Evolutionary conservation across 2,888 invertebrate species (phyloP).

Genomic region (Esperia sulphurella): DNA sequence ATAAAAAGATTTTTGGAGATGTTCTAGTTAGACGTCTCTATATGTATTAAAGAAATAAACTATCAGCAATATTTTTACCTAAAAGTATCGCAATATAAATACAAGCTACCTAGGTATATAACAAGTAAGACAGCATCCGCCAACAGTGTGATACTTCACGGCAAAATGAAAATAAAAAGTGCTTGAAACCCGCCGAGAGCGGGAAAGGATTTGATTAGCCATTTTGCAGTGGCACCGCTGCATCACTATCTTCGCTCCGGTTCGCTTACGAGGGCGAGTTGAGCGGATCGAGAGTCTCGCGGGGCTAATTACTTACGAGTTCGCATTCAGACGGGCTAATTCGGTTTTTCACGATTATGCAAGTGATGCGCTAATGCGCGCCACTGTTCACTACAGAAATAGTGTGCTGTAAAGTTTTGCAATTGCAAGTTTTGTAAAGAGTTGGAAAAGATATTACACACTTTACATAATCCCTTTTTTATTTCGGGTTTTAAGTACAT

Average conservation of each 20-base stretch:
- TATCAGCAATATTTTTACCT: no score
- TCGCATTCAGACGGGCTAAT: slow-evolving; percentile 72
- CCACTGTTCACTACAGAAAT: not conserved
- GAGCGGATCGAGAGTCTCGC: slow-evolving; percentile 71
- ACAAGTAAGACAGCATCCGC: not conserved
- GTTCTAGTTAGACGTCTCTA: no score
- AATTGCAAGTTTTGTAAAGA: no score
- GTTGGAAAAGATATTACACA: no score
- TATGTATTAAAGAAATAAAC: no score
- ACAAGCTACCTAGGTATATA: not conserved
- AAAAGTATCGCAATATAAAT: not conserved
- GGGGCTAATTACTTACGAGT: slow-evolving; percentile 78
- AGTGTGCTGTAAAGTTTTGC: not conserved
- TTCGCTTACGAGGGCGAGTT: slow-evolving; percentile 67
- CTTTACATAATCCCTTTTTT: no score
- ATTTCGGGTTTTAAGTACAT: no score
- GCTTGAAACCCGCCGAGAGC: slow-evolving; percentile 65
- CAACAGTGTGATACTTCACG: slow-evolving; percentile 61
- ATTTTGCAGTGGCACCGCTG: slow-evolving; percentile 59
- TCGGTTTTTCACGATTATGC: slow-evolving; percentile 58
- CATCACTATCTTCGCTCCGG: slow-evolving; percentile 70
- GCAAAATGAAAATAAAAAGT: slow-evolving; percentile 74
- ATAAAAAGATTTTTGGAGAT: no score
- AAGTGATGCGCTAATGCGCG: not conserved
- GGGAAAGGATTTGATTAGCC: slow-evolving; percentile 78